These are phyloP conservation scores for Gasterosteus nipponicus DNA, from an alignment of 2,113 vertebrate species.

Conservation along the genomic window DNA sequence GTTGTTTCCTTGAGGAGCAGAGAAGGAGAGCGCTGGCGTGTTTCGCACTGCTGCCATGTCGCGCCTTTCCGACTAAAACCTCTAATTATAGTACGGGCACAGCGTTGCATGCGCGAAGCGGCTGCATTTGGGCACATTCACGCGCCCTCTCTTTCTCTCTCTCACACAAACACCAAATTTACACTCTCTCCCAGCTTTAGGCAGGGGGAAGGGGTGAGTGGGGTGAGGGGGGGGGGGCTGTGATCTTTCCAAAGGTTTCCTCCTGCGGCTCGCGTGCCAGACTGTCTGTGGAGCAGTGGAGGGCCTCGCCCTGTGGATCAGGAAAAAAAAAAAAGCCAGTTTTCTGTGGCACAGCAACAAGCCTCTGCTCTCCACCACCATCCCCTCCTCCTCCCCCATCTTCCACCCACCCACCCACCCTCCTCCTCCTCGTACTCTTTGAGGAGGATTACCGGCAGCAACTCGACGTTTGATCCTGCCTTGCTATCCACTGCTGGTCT, in stretches of 20 bases:
- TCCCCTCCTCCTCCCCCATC: conserved; percentile 9
- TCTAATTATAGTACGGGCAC: conserved; percentile 45
- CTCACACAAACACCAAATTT: conserved; percentile 1
- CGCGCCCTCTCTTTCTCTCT: background rate
- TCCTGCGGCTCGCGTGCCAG: conserved; percentile 71
- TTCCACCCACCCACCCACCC: background rate
- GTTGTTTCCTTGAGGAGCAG: conserved; percentile 4
- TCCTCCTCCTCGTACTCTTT: conserved; percentile 30
- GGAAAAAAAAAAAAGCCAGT: conserved; percentile 30
- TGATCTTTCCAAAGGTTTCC: conserved; percentile 73
- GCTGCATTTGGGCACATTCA: conserved; percentile 31
- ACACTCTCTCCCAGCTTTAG: conserved; percentile 59
- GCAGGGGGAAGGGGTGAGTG: conserved; percentile 43
- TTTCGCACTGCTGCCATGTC: conserved; percentile 36
- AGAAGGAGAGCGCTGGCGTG: background rate
- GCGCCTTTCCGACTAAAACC: conserved; percentile 49
- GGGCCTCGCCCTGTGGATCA: conserved; percentile 43
- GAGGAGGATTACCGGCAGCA: conserved; percentile 72
- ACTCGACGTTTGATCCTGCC: conserved; percentile 73
- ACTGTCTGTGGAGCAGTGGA: conserved; percentile 70
- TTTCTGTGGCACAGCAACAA: conserved; percentile 55
- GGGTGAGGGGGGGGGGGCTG: conserved; percentile 37
- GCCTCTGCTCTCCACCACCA: conserved; percentile 17
- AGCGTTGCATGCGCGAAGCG: conserved; percentile 48
- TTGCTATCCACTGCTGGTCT: conserved; percentile 49